Percentiles rank a stretch among this genome's conserved stretches.
Evolutionary conservation across 2,113 vertebrate genomes (phyloP).

Genomic region (Microcebus griseorufus): DNA sequence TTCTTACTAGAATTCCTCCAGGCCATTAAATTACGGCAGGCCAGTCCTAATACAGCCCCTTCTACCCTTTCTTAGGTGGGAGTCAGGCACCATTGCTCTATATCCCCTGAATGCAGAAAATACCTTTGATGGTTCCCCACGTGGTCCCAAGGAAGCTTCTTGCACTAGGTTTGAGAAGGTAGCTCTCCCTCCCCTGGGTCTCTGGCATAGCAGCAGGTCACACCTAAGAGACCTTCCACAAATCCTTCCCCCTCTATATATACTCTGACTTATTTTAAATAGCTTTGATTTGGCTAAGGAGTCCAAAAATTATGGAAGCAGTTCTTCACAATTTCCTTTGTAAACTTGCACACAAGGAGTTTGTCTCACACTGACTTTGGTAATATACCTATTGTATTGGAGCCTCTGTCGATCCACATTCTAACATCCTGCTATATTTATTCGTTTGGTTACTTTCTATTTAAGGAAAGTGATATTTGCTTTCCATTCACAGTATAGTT

Average conservation of each 20-base stretch:
- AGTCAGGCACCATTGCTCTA: background rate
- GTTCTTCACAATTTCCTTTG: background rate
- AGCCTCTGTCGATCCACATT: background rate
- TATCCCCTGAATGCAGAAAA: background rate
- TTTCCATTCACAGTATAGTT: constrained; percentile 6
- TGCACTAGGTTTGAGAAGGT: background rate
- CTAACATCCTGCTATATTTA: background rate
- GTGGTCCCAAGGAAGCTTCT: background rate
- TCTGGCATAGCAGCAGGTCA: background rate
- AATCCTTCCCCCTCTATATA: background rate
- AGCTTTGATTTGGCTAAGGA: background rate
- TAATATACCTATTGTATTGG: background rate
- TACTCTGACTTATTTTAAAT: background rate
- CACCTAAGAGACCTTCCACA: background rate
- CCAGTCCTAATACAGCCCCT: background rate
- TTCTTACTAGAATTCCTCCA: background rate
- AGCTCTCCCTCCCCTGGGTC: background rate
- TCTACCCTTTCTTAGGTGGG: background rate
- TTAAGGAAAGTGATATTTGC: background rate
- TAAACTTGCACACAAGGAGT: background rate
- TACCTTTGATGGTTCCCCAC: background rate
- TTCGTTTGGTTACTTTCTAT: background rate
- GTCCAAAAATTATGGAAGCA: background rate
- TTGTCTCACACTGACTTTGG: background rate
- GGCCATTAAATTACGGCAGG: background rate